Evolutionary conservation across 2,888 invertebrate genomes (phyloP).

Genomic region (Acanthosepion esculentum): DNA sequence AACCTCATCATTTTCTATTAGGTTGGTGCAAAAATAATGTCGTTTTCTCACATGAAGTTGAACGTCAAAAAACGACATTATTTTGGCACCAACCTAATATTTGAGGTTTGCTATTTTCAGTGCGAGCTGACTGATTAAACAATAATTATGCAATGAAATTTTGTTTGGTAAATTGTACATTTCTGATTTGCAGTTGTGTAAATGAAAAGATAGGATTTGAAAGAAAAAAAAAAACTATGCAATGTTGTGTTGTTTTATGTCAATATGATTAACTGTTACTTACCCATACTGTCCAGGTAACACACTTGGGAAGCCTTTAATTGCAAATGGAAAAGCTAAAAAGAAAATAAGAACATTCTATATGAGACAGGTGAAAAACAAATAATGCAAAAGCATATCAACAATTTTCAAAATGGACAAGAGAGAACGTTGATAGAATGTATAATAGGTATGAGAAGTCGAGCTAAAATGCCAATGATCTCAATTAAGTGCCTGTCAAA

Average conservation of each 20-base stretch:
- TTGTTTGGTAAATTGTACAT: neutral
- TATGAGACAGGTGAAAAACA: neutral
- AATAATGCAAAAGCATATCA: neutral
- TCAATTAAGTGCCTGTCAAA: neutral
- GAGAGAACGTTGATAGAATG: neutral
- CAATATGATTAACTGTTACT: constrained; percentile 52
- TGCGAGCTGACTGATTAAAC: neutral
- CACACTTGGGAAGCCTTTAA: constrained; percentile 61
- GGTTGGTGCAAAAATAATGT: no score
- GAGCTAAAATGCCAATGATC: neutral
- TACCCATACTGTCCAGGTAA: constrained; percentile 63
- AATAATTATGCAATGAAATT: neutral
- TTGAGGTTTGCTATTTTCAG: no score
- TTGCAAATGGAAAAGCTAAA: constrained; percentile 61
- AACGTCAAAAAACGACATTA: no score
- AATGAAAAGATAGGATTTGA: neutral
- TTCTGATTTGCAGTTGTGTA: neutral
- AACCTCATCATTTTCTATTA: neutral
- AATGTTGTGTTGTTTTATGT: neutral
- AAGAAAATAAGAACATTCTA: constrained; percentile 51
- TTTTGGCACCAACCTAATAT: no score
- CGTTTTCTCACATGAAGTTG: no score
- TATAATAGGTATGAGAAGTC: neutral
- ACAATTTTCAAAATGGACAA: neutral
- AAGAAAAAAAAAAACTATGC: neutral